phyloP scores from a whole-genome alignment of 2,797 vertebrate species.

The Hypotaenidia okinawae region DNA sequence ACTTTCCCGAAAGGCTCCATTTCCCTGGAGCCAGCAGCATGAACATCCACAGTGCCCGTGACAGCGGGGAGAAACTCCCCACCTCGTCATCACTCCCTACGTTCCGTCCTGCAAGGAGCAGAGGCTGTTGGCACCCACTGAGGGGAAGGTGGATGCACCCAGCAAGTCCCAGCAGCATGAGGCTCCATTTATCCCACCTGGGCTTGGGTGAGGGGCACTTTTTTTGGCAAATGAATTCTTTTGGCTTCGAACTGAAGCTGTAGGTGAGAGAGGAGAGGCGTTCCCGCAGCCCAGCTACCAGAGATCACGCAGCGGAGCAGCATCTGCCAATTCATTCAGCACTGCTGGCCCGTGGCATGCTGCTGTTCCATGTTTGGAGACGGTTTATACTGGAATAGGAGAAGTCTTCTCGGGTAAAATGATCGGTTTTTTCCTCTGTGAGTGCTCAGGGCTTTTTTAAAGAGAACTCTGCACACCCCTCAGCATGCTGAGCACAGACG shows the following conservation, averaged over 20 bases:
- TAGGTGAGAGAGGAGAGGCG: background rate
- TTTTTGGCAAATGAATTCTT: background rate
- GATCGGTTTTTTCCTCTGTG: background rate
- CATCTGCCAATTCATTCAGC: constrained; percentile 66
- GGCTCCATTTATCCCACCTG: background rate
- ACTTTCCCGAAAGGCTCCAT: constrained; percentile 71
- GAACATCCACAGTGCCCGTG: constrained; percentile 49
- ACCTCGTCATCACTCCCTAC: constrained; percentile 32
- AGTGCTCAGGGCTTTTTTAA: background rate
- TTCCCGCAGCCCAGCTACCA: background rate
- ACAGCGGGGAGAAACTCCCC: constrained; percentile 59
- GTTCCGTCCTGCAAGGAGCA: background rate
- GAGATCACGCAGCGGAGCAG: background rate
- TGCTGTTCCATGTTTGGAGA: constrained; percentile 46
- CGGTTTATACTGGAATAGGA: constrained; percentile 50
- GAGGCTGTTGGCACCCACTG: background rate
- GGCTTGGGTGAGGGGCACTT: background rate
- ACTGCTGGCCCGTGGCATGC: constrained; percentile 51
- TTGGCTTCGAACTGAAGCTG: background rate
- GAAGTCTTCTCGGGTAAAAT: constrained; percentile 11
- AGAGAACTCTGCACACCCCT: background rate
- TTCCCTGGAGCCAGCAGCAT: constrained; percentile 61
- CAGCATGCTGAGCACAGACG: background rate
- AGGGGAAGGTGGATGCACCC: background rate
- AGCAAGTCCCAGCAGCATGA: fast-evolving